Conservation (phyloP, 2,113 vertebrate genomes). For the Apodemus speciosus region DNA sequence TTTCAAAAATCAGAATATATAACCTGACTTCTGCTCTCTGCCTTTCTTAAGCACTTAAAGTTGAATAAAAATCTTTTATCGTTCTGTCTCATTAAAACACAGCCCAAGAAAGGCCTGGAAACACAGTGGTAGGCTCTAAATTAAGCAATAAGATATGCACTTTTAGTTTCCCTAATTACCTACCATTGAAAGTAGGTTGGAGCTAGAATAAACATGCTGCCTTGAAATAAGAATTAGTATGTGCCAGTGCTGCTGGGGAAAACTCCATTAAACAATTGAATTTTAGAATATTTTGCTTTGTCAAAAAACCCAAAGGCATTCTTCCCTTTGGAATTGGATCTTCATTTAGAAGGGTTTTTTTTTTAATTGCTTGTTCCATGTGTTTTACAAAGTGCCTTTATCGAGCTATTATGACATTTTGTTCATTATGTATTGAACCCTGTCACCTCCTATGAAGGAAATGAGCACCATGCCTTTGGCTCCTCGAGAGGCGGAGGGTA, state of each 20-base stretch:
- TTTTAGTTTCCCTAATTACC: conserved; percentile 84
- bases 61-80: conserved; percentile 86
- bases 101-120: conserved; percentile 82
- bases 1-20: conserved; percentile 81
- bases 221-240: conserved; percentile 82
- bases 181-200: conserved; percentile 82
- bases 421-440: conserved; percentile 83
- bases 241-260: conserved; percentile 66
- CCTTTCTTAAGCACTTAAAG: conserved; percentile 82
- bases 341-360: conserved; percentile 65
- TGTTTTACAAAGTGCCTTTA: conserved; percentile 85
- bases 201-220: conserved; percentile 83
- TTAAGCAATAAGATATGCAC: conserved; percentile 82
- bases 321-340: conserved; percentile 76
- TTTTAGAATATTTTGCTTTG: conserved; percentile 75
- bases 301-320: conserved; percentile 71
- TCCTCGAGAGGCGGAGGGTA: conserved; percentile 81
- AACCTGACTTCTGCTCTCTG: conserved; percentile 82
- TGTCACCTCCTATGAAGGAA: conserved; percentile 81
- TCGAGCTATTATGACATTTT: conserved; percentile 83
- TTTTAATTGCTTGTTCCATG: conserved; percentile 79
- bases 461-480: conserved; percentile 68
- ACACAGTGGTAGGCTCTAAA: conserved; percentile 83
- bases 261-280: conserved; percentile 71
- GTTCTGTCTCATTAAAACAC: conserved; percentile 84